Percentiles rank a stretch among this genome's conserved stretches.
These are phyloP conservation scores for Saturnia pavonia DNA, from an alignment of 2,888 invertebrate genomes.

Conservation along the genomic window DNA sequence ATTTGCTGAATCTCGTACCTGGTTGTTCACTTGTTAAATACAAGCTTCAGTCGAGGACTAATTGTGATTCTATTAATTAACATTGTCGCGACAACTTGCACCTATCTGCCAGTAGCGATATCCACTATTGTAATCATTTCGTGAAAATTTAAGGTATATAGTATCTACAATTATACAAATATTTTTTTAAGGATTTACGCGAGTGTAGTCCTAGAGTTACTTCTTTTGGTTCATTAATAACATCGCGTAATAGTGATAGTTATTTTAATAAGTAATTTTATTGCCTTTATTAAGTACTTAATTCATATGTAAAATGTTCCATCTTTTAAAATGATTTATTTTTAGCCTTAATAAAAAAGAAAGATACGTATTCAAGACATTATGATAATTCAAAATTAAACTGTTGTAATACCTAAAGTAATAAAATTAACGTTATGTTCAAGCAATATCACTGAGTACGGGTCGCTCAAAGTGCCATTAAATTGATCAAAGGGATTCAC, in stretches of 20 bases:
- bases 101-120: conserved; percentile 22
- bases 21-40: conserved; percentile 68
- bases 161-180: neutral
- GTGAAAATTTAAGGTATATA: neutral
- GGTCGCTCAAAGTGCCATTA: conserved; percentile 33
- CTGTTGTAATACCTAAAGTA: neutral
- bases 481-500: conserved; percentile 54
- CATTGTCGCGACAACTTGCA: conserved; percentile 57
- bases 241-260: neutral
- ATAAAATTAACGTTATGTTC: conserved; percentile 5
- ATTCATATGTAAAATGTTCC: neutral
- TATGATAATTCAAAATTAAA: conserved; percentile 6
- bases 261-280: neutral
- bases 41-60: conserved; percentile 69
- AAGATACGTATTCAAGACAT: neutral
- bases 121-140: conserved; percentile 6
- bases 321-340: neutral
- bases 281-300: no score
- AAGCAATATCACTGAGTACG: conserved; percentile 10
- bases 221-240: neutral
- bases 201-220: neutral
- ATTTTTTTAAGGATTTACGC: neutral
- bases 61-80: conserved; percentile 76
- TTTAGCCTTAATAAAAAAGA: neutral
- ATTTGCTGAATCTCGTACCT: conserved; percentile 63